phyloP scores from a whole-genome alignment of 2,797 vertebrate genomes.

The Kryptopterus vitreolus region DNA sequence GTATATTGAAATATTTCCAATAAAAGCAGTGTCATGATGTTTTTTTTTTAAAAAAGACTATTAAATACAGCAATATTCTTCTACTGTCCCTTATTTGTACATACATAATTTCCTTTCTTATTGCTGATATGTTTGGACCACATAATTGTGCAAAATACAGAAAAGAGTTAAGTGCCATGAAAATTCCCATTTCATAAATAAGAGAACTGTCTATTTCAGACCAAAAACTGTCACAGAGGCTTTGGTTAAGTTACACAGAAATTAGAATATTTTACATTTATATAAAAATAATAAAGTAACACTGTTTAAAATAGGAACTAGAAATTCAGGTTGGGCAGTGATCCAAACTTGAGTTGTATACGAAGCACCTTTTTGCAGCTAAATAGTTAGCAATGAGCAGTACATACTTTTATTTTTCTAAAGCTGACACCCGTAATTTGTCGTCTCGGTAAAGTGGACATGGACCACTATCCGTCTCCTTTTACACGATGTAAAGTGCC shows the following conservation, averaged over 20 bases:
- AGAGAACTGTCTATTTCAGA: constrained; percentile 39
- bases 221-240: constrained; percentile 43
- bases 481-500: constrained; percentile 53
- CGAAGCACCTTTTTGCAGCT: constrained; percentile 35
- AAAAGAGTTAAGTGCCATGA: constrained; percentile 70
- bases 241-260: constrained; percentile 44
- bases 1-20: not conserved
- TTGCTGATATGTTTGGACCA: constrained; percentile 60
- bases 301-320: constrained; percentile 41
- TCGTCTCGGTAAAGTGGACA: constrained; percentile 40
- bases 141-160: constrained; percentile 71
- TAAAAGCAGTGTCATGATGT: not conserved
- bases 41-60: too few species aligned
- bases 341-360: constrained; percentile 18
- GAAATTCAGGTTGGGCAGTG: constrained; percentile 26
- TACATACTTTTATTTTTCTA: too few species aligned
- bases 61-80: constrained; percentile 14
- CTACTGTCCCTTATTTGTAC: constrained; percentile 43
- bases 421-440: constrained; percentile 31
- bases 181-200: constrained; percentile 74
- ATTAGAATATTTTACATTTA: constrained; percentile 42
- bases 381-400: constrained; percentile 26
- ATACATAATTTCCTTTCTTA: constrained; percentile 59
- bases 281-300: constrained; percentile 50
- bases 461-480: constrained; percentile 19